Base-by-base conservation (phyloP, 2,113 vertebrate genomes). In the Rattus norvegicus region DNA sequence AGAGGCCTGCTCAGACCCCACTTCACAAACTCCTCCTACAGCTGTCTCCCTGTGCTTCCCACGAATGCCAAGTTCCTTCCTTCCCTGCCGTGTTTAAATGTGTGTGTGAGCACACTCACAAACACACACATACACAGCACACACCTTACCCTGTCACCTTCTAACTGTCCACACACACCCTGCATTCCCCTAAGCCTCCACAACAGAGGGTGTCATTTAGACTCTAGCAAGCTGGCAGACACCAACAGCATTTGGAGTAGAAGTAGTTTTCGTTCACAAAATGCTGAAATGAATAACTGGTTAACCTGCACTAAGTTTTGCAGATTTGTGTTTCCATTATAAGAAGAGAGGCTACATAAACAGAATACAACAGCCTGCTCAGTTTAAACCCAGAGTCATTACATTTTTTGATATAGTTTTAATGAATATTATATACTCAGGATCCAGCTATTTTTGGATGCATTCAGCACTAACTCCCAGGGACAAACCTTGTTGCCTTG, bases 401-500 rank as follows among this genome's bases (percentile, higher is more conserved):
- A 39, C 49, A 52, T 33, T 16, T 93, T 69, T 80, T 96, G 30
- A 84, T 67, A 61, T 28, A 75, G 24, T 79, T 83, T 93, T 76
- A 75, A 67, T 76, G 76, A 75, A 43, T 39, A 93, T 39, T 79
- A 63, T 80, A 36, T 72, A 54, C 72, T 79, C 63, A 90, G 87
- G 77, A 90, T 22, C 26, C n/a, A 69, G n/a, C 49, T 43, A 88
- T 85, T 93, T 94, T 77, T 47, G 26, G 47, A 76, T 39, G 14
- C 88, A 70, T 59, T 92, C 47, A 91, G 69, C 22, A 86, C 47
- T 92, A 47, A 86, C 36, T 63, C 26, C 72, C 49, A 91, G 52
- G 1, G 87, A 87, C 96, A 96, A 54, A 99, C 99, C 98, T 99
- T 99, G 96, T 99, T 99, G 98, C 99, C 99, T 98, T 99, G 99